Evolutionary conservation across 2,113 vertebrate genomes (phyloP).

Genomic region (Pygoscelis antarcticus): DNA sequence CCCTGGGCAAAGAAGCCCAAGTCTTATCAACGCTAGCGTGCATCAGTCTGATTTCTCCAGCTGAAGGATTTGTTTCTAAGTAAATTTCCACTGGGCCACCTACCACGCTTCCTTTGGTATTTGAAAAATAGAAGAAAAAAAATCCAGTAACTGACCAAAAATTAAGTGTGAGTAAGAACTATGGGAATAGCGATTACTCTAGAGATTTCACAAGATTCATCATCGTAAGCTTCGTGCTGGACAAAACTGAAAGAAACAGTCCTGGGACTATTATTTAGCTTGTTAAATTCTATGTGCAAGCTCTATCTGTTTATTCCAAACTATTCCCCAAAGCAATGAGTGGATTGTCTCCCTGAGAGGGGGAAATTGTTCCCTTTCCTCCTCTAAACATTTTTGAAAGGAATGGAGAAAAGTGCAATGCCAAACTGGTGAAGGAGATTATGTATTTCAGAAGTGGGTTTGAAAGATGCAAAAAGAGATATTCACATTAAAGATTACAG

Average conservation of each 20-base stretch:
- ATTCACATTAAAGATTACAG: not conserved
- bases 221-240: not conserved
- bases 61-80: not conserved
- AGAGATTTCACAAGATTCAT: conserved; percentile 31
- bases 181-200: not conserved
- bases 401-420: not conserved
- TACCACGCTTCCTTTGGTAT: not conserved
- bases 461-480: conserved; percentile 16
- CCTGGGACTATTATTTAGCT: not conserved
- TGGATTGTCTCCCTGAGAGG: not conserved
- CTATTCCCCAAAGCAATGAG: not conserved
- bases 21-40: not conserved
- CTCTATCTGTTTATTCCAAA: conserved; percentile 1
- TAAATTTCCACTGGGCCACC: not conserved
- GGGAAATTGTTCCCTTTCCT: not conserved
- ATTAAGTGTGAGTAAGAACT: conserved; percentile 6
- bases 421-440: not conserved
- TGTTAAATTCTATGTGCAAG: not conserved
- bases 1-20: not conserved
- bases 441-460: not conserved
- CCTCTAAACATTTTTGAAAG: not conserved
- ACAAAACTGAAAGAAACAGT: conserved; percentile 33
- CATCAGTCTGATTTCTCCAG: not conserved
- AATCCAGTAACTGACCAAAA: not conserved
- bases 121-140: not conserved